Percentiles rank a stretch among this genome's conserved stretches.
These are phyloP conservation scores for Diadophis punctatus DNA, from an alignment of 2,113 vertebrate genomes.

Conservation along the genomic window DNA sequence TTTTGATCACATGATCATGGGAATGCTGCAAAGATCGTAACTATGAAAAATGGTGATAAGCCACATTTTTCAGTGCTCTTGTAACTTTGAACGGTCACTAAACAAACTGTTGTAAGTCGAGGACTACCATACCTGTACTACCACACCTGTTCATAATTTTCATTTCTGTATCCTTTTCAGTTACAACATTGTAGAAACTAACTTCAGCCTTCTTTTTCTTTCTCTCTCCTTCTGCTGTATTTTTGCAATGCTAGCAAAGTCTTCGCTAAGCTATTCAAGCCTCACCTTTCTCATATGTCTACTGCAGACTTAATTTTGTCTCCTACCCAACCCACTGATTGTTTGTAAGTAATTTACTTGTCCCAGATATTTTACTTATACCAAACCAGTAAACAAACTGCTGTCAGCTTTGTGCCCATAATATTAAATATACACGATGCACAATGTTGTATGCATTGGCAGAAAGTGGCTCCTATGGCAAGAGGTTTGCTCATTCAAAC, in stretches of 20 bases:
- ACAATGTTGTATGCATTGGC: not conserved
- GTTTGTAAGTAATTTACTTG: not conserved
- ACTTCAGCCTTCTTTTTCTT: not conserved
- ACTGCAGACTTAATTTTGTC: not conserved
- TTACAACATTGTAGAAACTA: not conserved
- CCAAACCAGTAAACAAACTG: not conserved
- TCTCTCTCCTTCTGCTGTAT: not conserved
- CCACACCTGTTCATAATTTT: not conserved
- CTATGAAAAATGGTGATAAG: no score
- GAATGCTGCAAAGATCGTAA: no score
- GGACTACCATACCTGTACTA: not conserved
- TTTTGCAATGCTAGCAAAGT: not conserved
- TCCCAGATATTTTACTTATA: not conserved
- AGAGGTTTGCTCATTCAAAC: not conserved
- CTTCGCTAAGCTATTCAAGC: not conserved
- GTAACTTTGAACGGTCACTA: no score
- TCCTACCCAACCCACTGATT: not conserved
- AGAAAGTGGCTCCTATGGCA: not conserved
- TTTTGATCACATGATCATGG: no score
- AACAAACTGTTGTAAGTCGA: no score
- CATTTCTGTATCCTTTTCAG: not conserved
- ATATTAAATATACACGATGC: not conserved
- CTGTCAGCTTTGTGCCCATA: not conserved
- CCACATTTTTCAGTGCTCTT: no score
- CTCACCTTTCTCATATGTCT: not conserved